phyloP scores from a whole-genome alignment of 2,113 vertebrate species.

The Emydura subglobosa region DNA sequence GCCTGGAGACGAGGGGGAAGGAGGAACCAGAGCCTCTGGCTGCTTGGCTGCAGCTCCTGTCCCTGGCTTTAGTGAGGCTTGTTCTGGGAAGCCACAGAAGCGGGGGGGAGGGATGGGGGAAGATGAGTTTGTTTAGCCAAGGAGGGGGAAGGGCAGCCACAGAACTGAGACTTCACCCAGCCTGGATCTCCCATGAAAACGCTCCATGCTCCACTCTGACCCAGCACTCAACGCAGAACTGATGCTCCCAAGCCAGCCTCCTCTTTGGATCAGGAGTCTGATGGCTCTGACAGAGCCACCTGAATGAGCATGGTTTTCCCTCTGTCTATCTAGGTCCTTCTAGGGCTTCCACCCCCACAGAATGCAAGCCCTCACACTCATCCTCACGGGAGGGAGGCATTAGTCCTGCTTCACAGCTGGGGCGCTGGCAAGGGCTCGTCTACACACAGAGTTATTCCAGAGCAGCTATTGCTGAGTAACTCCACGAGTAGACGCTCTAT shows the following conservation, averaged over 20 bases:
- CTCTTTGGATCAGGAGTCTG: not conserved
- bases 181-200: not conserved
- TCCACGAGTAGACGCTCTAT: fast-evolving
- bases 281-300: not conserved
- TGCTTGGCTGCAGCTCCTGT: not conserved
- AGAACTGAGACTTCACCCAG: not conserved
- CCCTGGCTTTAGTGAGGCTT: not conserved
- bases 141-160: not conserved
- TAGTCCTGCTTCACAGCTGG: not conserved
- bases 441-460: no score
- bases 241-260: not conserved
- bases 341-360: not conserved
- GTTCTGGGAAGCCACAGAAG: not conserved
- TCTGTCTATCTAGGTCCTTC: not conserved
- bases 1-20: not conserved
- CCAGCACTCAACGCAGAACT: not conserved
- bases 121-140: not conserved
- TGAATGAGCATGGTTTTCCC: not conserved
- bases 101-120: not conserved
- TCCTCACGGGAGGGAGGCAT: no score
- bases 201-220: not conserved
- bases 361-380: not conserved
- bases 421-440: no score
- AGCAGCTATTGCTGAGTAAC: no score
- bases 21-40: not conserved